Percentiles rank a stretch among this genome's conserved stretches.
phyloP scores from a whole-genome alignment of 64 coral and sea anemone species.

The Orbicella faveolata region DNA sequence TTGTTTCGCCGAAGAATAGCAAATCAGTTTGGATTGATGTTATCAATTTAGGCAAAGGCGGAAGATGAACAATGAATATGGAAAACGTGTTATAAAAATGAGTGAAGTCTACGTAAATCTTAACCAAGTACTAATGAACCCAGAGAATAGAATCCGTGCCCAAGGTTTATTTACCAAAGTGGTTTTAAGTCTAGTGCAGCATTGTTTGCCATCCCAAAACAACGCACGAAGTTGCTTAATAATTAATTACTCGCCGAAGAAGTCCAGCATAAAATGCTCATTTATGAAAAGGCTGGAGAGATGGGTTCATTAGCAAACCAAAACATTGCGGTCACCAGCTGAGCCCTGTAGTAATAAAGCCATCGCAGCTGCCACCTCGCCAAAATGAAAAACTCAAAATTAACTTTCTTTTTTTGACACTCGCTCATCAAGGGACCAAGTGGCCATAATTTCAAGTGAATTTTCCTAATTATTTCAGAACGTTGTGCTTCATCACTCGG shows the following conservation, averaged over 20 bases:
- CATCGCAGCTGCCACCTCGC: slow-evolving; percentile 19
- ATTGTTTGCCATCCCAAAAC: slow-evolving; percentile 29
- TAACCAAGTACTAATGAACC: background rate
- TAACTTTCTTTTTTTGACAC: background rate
- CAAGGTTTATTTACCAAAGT: background rate
- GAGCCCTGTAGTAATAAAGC: slow-evolving; percentile 27
- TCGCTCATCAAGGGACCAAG: background rate
- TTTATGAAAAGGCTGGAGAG: slow-evolving; percentile 30
- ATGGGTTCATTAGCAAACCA: slow-evolving; percentile 31
- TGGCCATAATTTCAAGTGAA: background rate
- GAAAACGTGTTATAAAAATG: background rate
- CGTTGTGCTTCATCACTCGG: background rate
- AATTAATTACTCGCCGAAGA: slow-evolving; percentile 28
- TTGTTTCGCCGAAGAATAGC: background rate
- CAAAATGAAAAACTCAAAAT: background rate
- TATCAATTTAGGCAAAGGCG: background rate
- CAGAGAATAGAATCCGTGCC: background rate
- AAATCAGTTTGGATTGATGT: slow-evolving; percentile 14
- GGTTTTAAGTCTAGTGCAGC: background rate
- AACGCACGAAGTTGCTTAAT: slow-evolving; percentile 13
- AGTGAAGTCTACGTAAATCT: background rate
- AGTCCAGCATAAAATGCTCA: slow-evolving; percentile 43
- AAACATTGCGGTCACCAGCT: slow-evolving; percentile 50
- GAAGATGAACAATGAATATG: background rate
- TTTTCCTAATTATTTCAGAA: background rate